Evolutionary conservation across 2,797 vertebrate species (phyloP), one percentile per base, ranked within the genome.

Genomic region (Heliangelus exortis): DNA sequence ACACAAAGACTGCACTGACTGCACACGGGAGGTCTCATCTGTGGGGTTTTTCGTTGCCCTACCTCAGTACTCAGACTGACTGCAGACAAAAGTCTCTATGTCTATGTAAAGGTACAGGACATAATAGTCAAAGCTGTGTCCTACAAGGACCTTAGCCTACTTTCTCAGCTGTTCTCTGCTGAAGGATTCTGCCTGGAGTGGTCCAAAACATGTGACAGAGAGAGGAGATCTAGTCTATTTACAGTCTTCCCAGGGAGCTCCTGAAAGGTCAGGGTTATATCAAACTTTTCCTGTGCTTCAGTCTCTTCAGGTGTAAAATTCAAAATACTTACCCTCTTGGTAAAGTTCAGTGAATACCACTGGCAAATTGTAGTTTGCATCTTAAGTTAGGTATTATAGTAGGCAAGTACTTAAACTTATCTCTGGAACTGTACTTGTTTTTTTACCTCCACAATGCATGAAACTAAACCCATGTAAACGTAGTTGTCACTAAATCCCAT

Each of bases 201-300:
- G 31, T 12, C 31, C 5, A 51, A 83, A 91, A 63, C 6, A 63
- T 2, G 47, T 6, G 18, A 28, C 28, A 89, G 18, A 81, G 26
- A 47, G 2, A 31, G 7, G 6, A 80, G 6, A 39, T 41, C 29
- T 25, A 57, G 18, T 47, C 57, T 43, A 23, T 15, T 21, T 18
- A 9, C 28, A 68, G 25, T 11, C 43, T 28, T 33, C 13, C 15
- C 43, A 66, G 28, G 4, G 22, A 10, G 16, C 66, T 86, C 15
- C 21, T 62, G 21, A 69, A 57, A 67, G 45, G 7, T 78, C 62
- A 85, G 2, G 2, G 0, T 0, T 9, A 11, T 76, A 31, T 3
- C 8, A n/a, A 68, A 20, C 7, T n/a, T 54, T 69, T 15, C 26
- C 36, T 31, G 15, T 29, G 39, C 39, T 50, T 74, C 34, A 33